Conservation (phyloP, 1,140 invertebrate species). For the Drosophila rufa region DNA sequence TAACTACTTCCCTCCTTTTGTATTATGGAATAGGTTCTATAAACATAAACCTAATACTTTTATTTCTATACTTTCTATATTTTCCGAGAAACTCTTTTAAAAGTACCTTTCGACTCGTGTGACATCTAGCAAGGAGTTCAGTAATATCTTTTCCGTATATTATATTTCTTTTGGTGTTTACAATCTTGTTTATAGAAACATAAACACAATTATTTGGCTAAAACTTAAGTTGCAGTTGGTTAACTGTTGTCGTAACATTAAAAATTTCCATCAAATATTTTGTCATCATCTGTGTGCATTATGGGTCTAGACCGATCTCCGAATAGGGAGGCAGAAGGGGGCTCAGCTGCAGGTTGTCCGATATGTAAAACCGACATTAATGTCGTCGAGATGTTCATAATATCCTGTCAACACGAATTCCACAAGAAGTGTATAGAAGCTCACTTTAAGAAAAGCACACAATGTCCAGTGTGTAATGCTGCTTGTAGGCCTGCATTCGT, state of each 20-base stretch:
- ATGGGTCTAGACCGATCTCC: conserved; percentile 6
- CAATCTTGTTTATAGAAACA: not conserved
- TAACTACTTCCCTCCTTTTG: conserved; percentile 4
- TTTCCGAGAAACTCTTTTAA: not conserved
- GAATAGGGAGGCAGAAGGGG: not conserved
- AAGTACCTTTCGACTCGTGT: not conserved
- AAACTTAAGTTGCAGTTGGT: not conserved
- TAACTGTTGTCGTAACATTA: not conserved
- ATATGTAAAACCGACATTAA: not conserved
- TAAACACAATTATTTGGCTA: not conserved
- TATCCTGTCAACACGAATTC: not conserved
- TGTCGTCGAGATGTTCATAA: not conserved
- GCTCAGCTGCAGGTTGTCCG: not conserved
- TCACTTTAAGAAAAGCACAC: not conserved
- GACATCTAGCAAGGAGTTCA: conserved; percentile 2
- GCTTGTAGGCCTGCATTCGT: not conserved
- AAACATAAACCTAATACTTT: not conserved
- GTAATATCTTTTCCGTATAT: conserved; percentile 4
- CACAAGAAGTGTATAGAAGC: conserved; percentile 2
- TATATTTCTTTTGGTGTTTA: not conserved
- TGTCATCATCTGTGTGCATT: not conserved
- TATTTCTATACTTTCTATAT: not conserved
- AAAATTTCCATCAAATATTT: not conserved
- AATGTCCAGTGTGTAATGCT: conserved; percentile 1
- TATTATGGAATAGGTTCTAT: not conserved